A percentile compares a stretch with the other conserved stretches of the same genome.
Conservation (phyloP, 2,113 vertebrate genomes). For the Lagopus muta region DNA sequence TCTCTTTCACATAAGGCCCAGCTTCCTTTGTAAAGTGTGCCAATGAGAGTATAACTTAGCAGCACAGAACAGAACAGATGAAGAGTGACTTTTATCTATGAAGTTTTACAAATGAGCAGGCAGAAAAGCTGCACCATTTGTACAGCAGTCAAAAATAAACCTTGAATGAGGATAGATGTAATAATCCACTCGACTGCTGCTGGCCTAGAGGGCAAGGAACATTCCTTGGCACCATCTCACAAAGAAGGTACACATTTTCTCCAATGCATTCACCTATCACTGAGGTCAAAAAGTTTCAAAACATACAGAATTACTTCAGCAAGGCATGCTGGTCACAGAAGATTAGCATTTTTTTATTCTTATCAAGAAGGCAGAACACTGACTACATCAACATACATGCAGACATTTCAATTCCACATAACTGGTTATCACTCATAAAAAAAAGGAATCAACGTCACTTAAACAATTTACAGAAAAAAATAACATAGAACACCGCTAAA, state of each 20-base stretch:
- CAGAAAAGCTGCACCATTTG: not conserved
- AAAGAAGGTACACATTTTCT: not conserved
- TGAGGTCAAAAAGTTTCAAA: not conserved
- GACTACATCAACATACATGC: not conserved
- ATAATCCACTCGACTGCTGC: not conserved
- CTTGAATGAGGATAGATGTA: not conserved
- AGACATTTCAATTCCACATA: not conserved
- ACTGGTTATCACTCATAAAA: not conserved
- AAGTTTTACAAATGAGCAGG: not conserved
- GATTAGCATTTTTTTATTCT: not conserved
- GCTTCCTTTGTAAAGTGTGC: not conserved
- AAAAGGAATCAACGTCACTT: not conserved
- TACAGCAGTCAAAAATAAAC: not conserved
- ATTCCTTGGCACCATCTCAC: not conserved
- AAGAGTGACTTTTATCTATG: not conserved
- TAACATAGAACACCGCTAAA: not conserved
- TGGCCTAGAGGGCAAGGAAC: not conserved
- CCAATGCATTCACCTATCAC: not conserved
- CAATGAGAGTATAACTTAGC: not conserved
- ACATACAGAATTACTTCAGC: not conserved
- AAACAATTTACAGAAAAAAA: not conserved
- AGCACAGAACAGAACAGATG: not conserved
- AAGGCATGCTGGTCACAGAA: not conserved
- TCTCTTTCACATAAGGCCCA: not conserved
- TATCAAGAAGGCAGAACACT: not conserved